Evolutionary conservation across 1,140 invertebrate genomes (phyloP).

Genomic region (Danaus plexippus): DNA sequence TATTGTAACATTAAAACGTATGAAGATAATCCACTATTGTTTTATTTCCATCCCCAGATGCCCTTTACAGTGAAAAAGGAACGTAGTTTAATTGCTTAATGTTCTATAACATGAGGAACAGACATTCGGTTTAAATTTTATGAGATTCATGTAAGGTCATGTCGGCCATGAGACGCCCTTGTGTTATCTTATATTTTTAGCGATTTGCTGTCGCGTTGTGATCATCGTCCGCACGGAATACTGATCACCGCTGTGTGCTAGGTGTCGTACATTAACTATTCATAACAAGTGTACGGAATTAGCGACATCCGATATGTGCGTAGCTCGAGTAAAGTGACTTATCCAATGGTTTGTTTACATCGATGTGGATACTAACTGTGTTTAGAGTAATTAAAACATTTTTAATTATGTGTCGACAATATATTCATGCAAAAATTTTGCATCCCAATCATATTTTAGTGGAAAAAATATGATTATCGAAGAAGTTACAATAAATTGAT

Average conservation of each 20-base stretch:
- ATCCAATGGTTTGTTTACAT: constrained; percentile 3
- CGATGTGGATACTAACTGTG: too few relatives aligned
- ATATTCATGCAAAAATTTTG: too few relatives aligned
- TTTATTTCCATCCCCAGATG: too few relatives aligned
- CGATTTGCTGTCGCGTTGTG: constrained; percentile 49
- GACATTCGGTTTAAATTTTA: constrained; percentile 43
- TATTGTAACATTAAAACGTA: too few relatives aligned
- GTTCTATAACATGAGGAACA: constrained; percentile 37
- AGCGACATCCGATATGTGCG: constrained; percentile 60
- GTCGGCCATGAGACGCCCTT: constrained; percentile 59
- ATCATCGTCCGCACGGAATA: constrained; percentile 43
- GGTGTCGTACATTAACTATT: constrained; percentile 49
- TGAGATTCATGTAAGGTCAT: constrained; percentile 52
- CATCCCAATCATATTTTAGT: too few relatives aligned
- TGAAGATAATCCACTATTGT: too few relatives aligned
- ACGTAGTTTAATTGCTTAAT: background rate
- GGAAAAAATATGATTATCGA: too few relatives aligned
- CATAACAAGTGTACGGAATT: constrained; percentile 58
- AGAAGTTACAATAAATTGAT: too few relatives aligned
- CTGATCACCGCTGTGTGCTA: constrained; percentile 37
- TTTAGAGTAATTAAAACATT: too few relatives aligned
- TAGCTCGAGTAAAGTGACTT: constrained; percentile 21
- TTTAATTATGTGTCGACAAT: too few relatives aligned
- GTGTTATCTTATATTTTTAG: constrained; percentile 64
- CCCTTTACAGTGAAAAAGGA: too few relatives aligned